These are phyloP conservation scores for Diaprepes abbreviatus DNA, from an alignment of 2,888 invertebrate genomes.

Conservation along the genomic window DNA sequence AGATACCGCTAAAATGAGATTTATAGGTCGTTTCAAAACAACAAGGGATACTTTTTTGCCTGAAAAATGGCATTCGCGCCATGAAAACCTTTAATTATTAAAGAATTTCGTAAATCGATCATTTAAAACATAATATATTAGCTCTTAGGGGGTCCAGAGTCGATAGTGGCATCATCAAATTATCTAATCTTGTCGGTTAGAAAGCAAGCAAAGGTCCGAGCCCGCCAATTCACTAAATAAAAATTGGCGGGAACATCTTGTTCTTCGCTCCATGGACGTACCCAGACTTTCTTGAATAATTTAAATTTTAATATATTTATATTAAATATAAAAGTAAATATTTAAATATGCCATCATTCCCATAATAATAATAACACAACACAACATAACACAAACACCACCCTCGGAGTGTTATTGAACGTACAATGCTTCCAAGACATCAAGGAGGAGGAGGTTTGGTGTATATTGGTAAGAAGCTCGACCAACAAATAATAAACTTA, in stretches of 20 bases:
- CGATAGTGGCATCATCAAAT: constrained; percentile 38
- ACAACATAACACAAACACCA: too few species aligned
- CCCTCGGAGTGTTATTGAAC: too few species aligned
- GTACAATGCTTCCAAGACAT: too few species aligned
- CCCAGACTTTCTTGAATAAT: too few species aligned
- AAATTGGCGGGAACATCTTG: constrained; percentile 27
- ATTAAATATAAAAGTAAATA: too few species aligned
- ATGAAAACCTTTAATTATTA: constrained; percentile 38
- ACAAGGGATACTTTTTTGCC: constrained; percentile 18
- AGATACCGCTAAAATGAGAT: constrained; percentile 32
- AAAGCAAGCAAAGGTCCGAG: constrained; percentile 35
- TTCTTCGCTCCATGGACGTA: constrained; percentile 24
- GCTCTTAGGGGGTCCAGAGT: constrained; percentile 41
- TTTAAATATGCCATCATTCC: too few species aligned
- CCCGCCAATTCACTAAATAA: constrained; percentile 24
- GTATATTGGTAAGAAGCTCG: too few species aligned
- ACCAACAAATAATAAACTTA: too few species aligned
- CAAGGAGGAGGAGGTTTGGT: too few species aligned
- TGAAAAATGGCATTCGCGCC: constrained; percentile 28
- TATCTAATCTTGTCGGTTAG: constrained; percentile 48
- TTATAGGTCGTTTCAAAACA: constrained; percentile 35
- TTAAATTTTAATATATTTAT: too few species aligned
- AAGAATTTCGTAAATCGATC: constrained; percentile 36
- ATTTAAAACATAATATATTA: constrained; percentile 46
- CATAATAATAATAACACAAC: too few species aligned